Base-by-base conservation (phyloP, 2,888 invertebrate genomes). In the Norana najaformis region DNA sequence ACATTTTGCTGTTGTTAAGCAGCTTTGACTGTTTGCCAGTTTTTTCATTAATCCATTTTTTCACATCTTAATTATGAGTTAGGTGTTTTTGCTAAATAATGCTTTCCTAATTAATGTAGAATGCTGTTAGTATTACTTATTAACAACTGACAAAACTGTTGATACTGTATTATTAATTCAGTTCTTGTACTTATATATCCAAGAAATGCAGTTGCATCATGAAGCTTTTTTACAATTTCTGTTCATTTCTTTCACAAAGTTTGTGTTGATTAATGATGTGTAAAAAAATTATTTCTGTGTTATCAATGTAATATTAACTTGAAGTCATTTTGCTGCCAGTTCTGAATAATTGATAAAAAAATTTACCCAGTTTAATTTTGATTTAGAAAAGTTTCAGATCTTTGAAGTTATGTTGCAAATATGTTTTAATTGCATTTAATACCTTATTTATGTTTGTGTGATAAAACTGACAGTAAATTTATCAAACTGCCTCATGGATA, bases 1-100 rank as follows among this genome's bases (percentile, higher is more conserved):
- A n/a, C 69, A n/a, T 69, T 69, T 47, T 47, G 47, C 47, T 47
- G 47, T 47, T 69, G 69, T 69, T 69, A n/a, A 69, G 69, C 69
- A 69, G 30, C 30, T 69, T n/a, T 69, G 69, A 69, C 69, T 69
- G 69, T 69, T 69, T 30, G 69, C 30, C n/a, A 1, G 69, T 69
- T 69, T 69, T n/a, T 6, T 69, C n/a, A 69, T 69, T n/a, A 53
- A 69, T 30, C 69, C 69, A n/a, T 69, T 69, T 69, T 11, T 30
- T n/a, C 11, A 69, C 69, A 69, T 69, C 69, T 69, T n/a, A n/a
- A 69, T n/a, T 11, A 11, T 69, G 14, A 69, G n/a, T n/a, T 69
- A 47, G 47, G 23, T 69, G 30, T 1, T 41, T 69, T 69, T 69
- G 69, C n/a, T 69, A n/a, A 6, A n/a, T 69, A n/a, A n/a, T 69